phyloP scores from a whole-genome alignment of 2,888 invertebrate species.

The Metalampra italica region DNA sequence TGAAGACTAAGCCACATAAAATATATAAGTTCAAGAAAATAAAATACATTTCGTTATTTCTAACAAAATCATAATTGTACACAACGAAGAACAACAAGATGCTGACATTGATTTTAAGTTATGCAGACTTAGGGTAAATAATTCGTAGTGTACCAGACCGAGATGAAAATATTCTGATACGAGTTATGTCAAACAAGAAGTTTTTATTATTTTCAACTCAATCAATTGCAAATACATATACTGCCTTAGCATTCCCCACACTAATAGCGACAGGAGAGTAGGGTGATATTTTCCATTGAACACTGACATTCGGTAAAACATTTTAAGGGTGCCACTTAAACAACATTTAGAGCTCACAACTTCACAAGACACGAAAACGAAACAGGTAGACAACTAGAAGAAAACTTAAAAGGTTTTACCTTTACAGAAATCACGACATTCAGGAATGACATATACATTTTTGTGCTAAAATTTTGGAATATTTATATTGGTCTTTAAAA shows the following conservation, averaged over 20 bases:
- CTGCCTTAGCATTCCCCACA: slow-evolving; percentile 57
- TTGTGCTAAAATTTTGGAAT: slow-evolving; percentile 32
- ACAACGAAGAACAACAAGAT: slow-evolving; percentile 16
- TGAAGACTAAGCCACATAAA: slow-evolving; percentile 57
- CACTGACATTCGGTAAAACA: slow-evolving; percentile 49
- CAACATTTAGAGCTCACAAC: too few species aligned
- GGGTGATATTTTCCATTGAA: slow-evolving; percentile 66
- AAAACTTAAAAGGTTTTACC: slow-evolving; percentile 43
- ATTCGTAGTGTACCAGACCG: slow-evolving; percentile 30
- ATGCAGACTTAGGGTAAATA: background rate
- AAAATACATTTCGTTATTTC: slow-evolving; percentile 15
- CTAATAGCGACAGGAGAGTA: slow-evolving; percentile 72
- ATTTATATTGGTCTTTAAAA: background rate
- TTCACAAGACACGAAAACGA: background rate
- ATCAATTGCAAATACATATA: slow-evolving; percentile 30
- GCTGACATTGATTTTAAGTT: background rate
- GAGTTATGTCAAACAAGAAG: slow-evolving; percentile 1
- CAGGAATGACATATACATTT: slow-evolving; percentile 44
- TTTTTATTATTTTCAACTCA: slow-evolving; percentile 29
- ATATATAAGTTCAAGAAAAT: slow-evolving; percentile 39
- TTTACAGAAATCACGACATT: slow-evolving; percentile 55
- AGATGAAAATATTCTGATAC: slow-evolving; percentile 27
- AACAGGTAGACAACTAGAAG: background rate
- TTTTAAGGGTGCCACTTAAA: slow-evolving; percentile 18
- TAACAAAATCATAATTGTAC: slow-evolving; percentile 16